Conservation (phyloP, 2,888 invertebrate species). For the Galerucella nymphaeae region DNA sequence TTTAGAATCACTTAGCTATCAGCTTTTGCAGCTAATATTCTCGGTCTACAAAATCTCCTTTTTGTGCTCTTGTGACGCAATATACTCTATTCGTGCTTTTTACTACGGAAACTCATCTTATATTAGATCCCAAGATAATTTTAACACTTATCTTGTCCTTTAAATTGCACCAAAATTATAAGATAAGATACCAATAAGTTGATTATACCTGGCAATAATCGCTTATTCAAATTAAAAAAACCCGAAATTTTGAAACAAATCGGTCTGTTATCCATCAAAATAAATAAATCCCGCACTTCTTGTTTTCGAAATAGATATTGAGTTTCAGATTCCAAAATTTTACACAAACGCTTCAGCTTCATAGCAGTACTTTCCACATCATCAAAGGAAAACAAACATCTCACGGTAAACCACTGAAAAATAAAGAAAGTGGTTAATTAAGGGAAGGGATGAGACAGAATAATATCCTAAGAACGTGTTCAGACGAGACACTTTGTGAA, state of each 20-base stretch:
- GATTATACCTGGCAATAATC: background rate
- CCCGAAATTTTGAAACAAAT: background rate
- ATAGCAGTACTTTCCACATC: background rate
- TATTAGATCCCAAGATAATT: background rate
- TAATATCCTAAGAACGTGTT: too few species aligned
- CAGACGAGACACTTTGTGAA: too few species aligned
- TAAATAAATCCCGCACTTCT: background rate
- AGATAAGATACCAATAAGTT: background rate
- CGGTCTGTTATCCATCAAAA: background rate
- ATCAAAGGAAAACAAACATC: background rate
- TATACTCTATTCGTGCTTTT: too few species aligned
- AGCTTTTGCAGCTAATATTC: too few species aligned
- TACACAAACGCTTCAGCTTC: background rate
- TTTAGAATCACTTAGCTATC: too few species aligned
- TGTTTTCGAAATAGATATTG: background rate
- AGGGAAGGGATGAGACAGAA: background rate
- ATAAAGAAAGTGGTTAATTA: background rate
- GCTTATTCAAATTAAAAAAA: background rate
- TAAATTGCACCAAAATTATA: background rate
- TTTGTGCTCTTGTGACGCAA: too few species aligned
- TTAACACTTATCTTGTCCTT: background rate
- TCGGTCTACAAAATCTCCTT: too few species aligned
- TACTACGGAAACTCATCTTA: too few species aligned
- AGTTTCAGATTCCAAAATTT: background rate
- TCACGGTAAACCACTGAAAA: background rate